phyloP scores from a whole-genome alignment of 2,888 invertebrate species.

The Eurytoma californica region DNA sequence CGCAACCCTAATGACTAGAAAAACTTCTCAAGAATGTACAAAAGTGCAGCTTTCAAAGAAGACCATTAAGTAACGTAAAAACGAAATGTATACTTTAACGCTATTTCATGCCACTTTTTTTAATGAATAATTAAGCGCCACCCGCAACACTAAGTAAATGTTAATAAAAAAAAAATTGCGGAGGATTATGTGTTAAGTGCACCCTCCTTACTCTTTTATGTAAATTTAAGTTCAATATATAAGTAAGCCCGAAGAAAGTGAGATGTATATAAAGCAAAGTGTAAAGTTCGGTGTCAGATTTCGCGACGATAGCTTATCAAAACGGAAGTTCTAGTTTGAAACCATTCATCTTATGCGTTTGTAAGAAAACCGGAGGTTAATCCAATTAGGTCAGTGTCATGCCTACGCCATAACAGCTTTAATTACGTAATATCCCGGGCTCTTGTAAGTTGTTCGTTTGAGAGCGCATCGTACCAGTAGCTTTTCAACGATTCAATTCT shows the following conservation, averaged over 20 bases:
- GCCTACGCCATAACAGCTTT: constrained; percentile 35
- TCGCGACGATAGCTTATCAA: constrained; percentile 32
- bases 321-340: constrained; percentile 12
- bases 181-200: too few species aligned
- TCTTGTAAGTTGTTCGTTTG: background rate
- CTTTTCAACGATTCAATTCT: background rate
- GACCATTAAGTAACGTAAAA: constrained; percentile 5
- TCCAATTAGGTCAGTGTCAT: constrained; percentile 53
- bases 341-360: constrained; percentile 9
- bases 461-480: background rate
- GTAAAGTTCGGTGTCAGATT: constrained; percentile 3
- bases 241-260: too few species aligned
- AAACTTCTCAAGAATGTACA: constrained; percentile 14
- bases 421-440: constrained; percentile 14
- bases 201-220: too few species aligned
- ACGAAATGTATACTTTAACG: background rate
- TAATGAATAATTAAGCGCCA: too few species aligned
- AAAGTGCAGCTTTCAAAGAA: constrained; percentile 22
- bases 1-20: constrained; percentile 30
- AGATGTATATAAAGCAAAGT: background rate
- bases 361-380: constrained; percentile 39
- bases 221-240: too few species aligned
- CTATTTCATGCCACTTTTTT: background rate
- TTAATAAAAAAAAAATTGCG: too few species aligned
- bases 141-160: too few species aligned